phyloP scores from a whole-genome alignment of 2,888 invertebrate species.

The Drosophila siamana region DNA sequence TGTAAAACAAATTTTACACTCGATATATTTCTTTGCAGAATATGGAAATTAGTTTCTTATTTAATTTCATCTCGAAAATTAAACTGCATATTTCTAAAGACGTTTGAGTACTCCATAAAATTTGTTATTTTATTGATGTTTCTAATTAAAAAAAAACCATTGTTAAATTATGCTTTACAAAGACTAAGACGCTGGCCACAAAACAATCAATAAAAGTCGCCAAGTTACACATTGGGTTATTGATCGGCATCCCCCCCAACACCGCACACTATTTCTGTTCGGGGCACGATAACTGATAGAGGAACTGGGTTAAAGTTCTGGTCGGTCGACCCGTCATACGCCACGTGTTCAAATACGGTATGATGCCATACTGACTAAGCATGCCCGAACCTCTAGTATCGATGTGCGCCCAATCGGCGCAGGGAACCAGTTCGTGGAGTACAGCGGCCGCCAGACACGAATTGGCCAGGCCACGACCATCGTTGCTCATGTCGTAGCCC shows the following conservation, averaged over 20 bases:
- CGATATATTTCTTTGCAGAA: too few species aligned
- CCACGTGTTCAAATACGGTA: conserved; percentile 88
- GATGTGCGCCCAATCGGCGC: conserved; percentile 89
- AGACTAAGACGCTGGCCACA: too few species aligned
- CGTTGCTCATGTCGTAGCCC: conserved; percentile 88
- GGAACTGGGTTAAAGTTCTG: conserved; percentile 87
- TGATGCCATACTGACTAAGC: conserved; percentile 86
- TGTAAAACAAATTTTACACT: too few species aligned
- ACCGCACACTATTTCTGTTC: conserved; percentile 60
- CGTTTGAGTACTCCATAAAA: too few species aligned
- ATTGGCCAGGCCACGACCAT: conserved; percentile 87
- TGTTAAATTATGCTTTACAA: not conserved
- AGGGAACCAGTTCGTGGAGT: conserved; percentile 88
- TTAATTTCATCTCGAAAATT: too few species aligned
- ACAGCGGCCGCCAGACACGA: conserved; percentile 90
- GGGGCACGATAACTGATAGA: conserved; percentile 85
- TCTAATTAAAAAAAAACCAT: not conserved
- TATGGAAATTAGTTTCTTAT: too few species aligned
- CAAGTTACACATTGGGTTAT: not conserved
- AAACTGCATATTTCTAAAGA: too few species aligned
- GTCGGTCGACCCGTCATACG: conserved; percentile 88
- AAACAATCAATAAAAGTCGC: not conserved
- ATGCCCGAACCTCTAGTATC: conserved; percentile 91
- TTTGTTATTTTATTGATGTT: not conserved
- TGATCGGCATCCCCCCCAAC: not conserved